Base-by-base conservation (phyloP, 2,113 vertebrate genomes). In the Oncorhynchus nerka region DNA sequence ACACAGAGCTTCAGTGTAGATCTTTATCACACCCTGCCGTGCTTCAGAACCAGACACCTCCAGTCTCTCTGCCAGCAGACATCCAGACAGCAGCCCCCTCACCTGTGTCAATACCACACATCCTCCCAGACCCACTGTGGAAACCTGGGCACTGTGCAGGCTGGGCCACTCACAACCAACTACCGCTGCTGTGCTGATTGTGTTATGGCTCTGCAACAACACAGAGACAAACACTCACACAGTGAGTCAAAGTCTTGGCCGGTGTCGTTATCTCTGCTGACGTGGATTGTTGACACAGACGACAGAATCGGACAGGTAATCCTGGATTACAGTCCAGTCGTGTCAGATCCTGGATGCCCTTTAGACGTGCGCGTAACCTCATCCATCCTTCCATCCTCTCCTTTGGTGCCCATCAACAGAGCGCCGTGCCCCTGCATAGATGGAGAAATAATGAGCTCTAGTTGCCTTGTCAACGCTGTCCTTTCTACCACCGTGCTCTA, bases 401-500 rank as follows among this genome's bases (percentile, higher is more conserved):
- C 79, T 77, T 79, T 75, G 83, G 79, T 83, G 81, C 74, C 86
- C 80, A 81, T 89, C 84, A 85, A 79, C 71, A 78, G 80, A 22
- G 45, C 59, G 45, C 65, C 88, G 85, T 92, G 90, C 80, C 75
- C 81, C 74, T 64, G 91, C 91, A 92, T 91, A 92, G 82, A 86
- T 79, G 71, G 79, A 12, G 16, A 85, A 82, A 87, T 91, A 93
- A 92, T 90, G 87, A 91, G 89, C 85, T 88, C 82, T 74, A n/a
- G 84, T 90, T 90, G 90, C 88, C 90, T 83, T 90, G 90, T 90
- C 91, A 90, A 91, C 86, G 75, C 75, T 34, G 62, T 73, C 70
- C 75, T 70, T 1, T 26, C 8, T 6, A 70, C 73, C 82, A 81
- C 68, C 71, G 71, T 68, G 59, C 75, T 62, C 82, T 77, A 74